These are phyloP conservation scores for Nothobranchius kuhntae DNA, from an alignment of 2,113 vertebrate species.

Conservation along the genomic window DNA sequence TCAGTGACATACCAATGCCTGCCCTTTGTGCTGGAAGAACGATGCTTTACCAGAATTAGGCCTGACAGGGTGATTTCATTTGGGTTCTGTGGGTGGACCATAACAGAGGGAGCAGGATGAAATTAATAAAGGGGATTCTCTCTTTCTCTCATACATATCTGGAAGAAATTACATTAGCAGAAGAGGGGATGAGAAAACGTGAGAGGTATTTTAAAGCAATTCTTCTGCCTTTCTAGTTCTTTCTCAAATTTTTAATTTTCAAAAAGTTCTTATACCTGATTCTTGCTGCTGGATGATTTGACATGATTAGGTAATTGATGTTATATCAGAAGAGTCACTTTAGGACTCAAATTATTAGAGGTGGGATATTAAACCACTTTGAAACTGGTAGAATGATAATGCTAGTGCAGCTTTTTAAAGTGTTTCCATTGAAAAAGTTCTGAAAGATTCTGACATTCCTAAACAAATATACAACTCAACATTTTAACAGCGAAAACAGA, in stretches of 20 bases:
- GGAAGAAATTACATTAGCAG: slow-evolving; percentile 62
- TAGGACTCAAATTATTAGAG: neutral
- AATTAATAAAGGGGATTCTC: slow-evolving; percentile 65
- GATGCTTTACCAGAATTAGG: slow-evolving; percentile 64
- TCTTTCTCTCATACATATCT: slow-evolving; percentile 54
- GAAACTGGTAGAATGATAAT: slow-evolving; percentile 5
- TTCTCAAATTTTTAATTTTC: slow-evolving; percentile 24
- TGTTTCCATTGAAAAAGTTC: too few relatives aligned
- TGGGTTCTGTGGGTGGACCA: slow-evolving; percentile 65
- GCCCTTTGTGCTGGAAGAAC: slow-evolving; percentile 57
- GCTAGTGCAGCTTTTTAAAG: too few relatives aligned
- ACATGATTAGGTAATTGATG: slow-evolving; percentile 14
- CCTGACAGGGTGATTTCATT: slow-evolving; percentile 75
- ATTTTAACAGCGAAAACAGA: too few relatives aligned
- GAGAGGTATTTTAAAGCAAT: slow-evolving; percentile 34
- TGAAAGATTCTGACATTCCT: too few relatives aligned
- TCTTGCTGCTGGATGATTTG: slow-evolving; percentile 11
- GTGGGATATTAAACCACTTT: neutral
- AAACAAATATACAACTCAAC: too few relatives aligned
- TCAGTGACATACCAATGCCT: slow-evolving; percentile 28
- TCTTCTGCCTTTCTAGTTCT: slow-evolving; percentile 5
- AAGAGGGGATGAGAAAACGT: slow-evolving; percentile 27
- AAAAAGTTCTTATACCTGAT: slow-evolving; percentile 15
- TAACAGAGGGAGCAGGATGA: slow-evolving; percentile 62
- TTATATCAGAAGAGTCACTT: neutral